Percentiles rank a stretch among this genome's conserved stretches.
These are phyloP conservation scores for Caracal caracal DNA, from an alignment of 2,113 vertebrate genomes.

Conservation along the genomic window DNA sequence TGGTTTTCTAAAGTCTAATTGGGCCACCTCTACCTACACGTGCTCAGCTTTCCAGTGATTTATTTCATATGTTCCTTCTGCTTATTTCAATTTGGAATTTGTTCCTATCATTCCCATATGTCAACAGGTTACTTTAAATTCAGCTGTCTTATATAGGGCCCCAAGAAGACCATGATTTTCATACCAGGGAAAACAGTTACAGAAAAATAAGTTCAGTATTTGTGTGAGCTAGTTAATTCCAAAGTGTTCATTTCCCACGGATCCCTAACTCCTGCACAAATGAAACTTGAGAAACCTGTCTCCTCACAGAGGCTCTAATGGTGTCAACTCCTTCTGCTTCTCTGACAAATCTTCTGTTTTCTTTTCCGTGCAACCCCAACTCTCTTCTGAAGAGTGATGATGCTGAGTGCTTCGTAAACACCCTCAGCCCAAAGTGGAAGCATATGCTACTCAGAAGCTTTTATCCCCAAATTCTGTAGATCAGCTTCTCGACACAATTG, in stretches of 20 bases:
- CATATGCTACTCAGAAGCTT: background rate
- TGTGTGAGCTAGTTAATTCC: slow-evolving; percentile 7
- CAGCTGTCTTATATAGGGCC: slow-evolving; percentile 49
- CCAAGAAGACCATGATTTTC: slow-evolving; percentile 51
- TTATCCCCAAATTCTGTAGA: slow-evolving; percentile 51
- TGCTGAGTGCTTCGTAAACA: slow-evolving; percentile 35
- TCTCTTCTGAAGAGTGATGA: slow-evolving; percentile 51
- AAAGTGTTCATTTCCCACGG: slow-evolving; percentile 31
- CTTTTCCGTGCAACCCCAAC: slow-evolving; percentile 8
- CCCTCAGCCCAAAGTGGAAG: slow-evolving; percentile 43
- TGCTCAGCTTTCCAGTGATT: slow-evolving; percentile 83
- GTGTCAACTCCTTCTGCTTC: slow-evolving; percentile 33
- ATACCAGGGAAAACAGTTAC: background rate
- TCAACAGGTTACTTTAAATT: slow-evolving; percentile 83
- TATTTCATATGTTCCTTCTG: slow-evolving; percentile 85
- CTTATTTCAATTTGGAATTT: slow-evolving; percentile 81
- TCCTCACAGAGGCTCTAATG: background rate
- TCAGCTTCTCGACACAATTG: background rate
- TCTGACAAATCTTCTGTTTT: slow-evolving; percentile 47
- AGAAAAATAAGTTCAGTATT: slow-evolving; percentile 47
- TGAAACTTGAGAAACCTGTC: slow-evolving; percentile 45
- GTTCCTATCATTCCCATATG: slow-evolving; percentile 81
- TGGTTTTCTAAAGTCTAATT: slow-evolving; percentile 77
- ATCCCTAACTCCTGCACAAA: slow-evolving; percentile 62
- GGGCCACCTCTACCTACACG: slow-evolving; percentile 82